Evolutionary conservation across 1,140 invertebrate species (phyloP).

Genomic region (Drosophila pruinosa): DNA sequence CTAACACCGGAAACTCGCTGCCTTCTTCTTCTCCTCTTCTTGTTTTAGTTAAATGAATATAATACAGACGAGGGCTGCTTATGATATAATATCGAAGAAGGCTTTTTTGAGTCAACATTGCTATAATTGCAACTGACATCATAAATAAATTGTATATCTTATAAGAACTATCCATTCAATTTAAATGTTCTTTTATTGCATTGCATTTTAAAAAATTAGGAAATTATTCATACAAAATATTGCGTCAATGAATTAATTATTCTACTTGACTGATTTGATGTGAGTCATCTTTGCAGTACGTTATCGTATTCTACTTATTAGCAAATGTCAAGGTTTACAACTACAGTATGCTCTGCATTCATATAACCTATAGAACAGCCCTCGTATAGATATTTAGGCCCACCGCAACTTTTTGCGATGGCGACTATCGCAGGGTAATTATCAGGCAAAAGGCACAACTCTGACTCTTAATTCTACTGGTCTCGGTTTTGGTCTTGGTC

Average conservation of each 20-base stretch:
- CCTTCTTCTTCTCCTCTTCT: constrained; percentile 26
- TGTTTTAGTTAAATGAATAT: constrained; percentile 48
- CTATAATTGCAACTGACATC: too few species aligned
- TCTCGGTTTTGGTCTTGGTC: constrained; percentile 38
- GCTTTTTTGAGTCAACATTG: too few species aligned
- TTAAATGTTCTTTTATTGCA: too few species aligned
- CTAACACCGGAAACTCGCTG: constrained; percentile 58
- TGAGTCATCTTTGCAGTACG: too few species aligned
- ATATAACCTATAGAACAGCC: not conserved
- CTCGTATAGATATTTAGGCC: constrained; percentile 6
- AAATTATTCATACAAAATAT: too few species aligned
- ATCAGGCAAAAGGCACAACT: constrained; percentile 13
- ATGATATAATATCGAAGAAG: not conserved
- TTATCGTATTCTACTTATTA: too few species aligned
- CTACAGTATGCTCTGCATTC: not conserved
- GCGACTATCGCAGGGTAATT: constrained; percentile 28
- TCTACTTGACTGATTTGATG: too few species aligned
- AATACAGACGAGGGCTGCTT: constrained; percentile 24
- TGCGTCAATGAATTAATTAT: too few species aligned
- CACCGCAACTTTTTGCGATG: not conserved
- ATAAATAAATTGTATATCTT: too few species aligned
- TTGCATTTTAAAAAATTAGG: too few species aligned
- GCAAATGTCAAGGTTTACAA: too few species aligned
- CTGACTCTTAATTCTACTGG: constrained; percentile 20
- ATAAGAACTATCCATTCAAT: too few species aligned